phyloP scores from a whole-genome alignment of 2,113 vertebrate species.

The Ancistrus triradiatus region DNA sequence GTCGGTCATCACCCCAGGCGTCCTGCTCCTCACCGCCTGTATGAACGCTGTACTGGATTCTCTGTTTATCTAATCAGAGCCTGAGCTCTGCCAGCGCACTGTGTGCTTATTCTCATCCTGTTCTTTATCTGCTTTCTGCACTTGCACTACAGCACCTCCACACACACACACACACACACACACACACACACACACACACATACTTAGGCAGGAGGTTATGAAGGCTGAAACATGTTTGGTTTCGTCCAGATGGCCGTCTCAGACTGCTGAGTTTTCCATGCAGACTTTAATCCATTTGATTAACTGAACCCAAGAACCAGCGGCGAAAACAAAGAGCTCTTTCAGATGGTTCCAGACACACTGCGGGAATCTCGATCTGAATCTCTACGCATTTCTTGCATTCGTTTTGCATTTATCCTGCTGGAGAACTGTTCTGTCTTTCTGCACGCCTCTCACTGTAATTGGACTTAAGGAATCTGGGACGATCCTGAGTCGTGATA shows the following conservation, averaged over 20 bases:
- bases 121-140: neutral
- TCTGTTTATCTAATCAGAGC: too few relatives aligned
- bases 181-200: slow-evolving; percentile 39
- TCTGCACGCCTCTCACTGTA: neutral
- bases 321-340: slow-evolving; percentile 70
- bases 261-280: slow-evolving; percentile 63
- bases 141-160: neutral
- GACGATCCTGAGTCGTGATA: too few relatives aligned
- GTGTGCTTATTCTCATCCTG: slow-evolving; percentile 4
- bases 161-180: slow-evolving; percentile 5
- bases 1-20: neutral
- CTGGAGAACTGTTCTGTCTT: neutral
- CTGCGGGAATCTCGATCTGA: too few relatives aligned
- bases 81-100: too few relatives aligned
- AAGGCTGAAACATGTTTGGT: slow-evolving; percentile 57
- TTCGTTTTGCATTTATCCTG: slow-evolving; percentile 17
- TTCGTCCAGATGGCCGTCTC: slow-evolving; percentile 57
- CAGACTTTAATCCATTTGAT: slow-evolving; percentile 71
- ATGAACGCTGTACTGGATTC: too few relatives aligned
- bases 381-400: slow-evolving; percentile 61
- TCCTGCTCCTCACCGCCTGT: too few relatives aligned
- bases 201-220: slow-evolving; percentile 43
- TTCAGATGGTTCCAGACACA: too few relatives aligned
- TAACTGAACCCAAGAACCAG: slow-evolving; percentile 65
- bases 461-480: neutral